These are phyloP conservation scores for Eptesicus fuscus DNA, from an alignment of 2,113 vertebrate genomes.

Conservation along the genomic window DNA sequence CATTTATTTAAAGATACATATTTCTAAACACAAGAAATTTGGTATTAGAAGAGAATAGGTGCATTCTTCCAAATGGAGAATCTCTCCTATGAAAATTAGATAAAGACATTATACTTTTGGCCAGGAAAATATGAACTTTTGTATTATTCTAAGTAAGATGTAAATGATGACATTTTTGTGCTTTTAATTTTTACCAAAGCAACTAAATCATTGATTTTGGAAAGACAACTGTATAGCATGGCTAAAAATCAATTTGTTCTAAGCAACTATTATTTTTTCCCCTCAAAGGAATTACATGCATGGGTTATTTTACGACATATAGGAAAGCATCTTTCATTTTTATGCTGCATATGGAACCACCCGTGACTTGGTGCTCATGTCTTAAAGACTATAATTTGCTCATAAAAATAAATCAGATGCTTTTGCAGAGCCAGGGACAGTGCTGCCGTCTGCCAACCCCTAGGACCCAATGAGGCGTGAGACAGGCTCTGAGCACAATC, in stretches of 20 bases:
- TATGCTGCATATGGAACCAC: constrained; percentile 57
- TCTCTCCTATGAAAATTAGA: not conserved
- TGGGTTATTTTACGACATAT: constrained; percentile 63
- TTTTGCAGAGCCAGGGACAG: constrained; percentile 34
- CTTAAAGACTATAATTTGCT: constrained; percentile 71
- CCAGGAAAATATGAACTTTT: not conserved
- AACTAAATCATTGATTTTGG: constrained; percentile 53
- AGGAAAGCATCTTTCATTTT: constrained; percentile 70
- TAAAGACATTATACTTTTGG: not conserved
- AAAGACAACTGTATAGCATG: constrained; percentile 20
- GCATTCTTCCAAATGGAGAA: not conserved
- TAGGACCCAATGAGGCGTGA: constrained; percentile 63
- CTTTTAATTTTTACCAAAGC: constrained; percentile 23
- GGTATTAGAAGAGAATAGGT: not conserved
- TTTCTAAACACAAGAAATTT: constrained; percentile 35
- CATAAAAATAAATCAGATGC: constrained; percentile 73
- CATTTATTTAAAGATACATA: not conserved
- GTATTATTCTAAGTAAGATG: not conserved
- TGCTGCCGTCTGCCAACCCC: constrained; percentile 37
- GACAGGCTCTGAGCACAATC: constrained; percentile 63
- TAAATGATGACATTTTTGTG: not conserved
- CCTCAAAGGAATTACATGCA: constrained; percentile 57
- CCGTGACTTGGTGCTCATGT: constrained; percentile 55
- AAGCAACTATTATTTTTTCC: constrained; percentile 49
- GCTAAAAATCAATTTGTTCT: constrained; percentile 52